Evolutionary conservation across 2,888 invertebrate genomes (phyloP).

Genomic region (Heliconius hortense): DNA sequence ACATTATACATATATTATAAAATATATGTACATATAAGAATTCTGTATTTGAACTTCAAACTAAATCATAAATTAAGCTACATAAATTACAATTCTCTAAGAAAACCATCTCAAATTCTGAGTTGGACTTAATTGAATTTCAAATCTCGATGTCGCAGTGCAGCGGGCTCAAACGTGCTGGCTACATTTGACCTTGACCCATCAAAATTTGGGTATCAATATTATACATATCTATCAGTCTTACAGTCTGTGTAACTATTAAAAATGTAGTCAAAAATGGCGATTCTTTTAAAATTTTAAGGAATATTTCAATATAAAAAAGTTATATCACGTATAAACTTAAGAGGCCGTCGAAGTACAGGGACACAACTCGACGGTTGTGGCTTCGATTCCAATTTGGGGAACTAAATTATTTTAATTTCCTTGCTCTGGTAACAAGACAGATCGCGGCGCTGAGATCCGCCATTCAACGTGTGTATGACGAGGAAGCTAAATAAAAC

Average conservation of each 20-base stretch:
- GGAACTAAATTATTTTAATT: neutral
- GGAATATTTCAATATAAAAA: neutral
- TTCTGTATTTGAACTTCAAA: neutral
- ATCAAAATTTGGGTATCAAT: constrained; percentile 15
- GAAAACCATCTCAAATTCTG: constrained; percentile 14
- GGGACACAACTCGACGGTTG: neutral
- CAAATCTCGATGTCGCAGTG: constrained; percentile 26
- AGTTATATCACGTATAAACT: neutral
- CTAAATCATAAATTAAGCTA: neutral
- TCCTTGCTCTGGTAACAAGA: neutral
- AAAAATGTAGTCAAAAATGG: no score
- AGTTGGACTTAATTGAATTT: constrained; percentile 23
- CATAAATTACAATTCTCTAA: constrained; percentile 6
- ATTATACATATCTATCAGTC: neutral
- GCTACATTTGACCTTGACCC: constrained; percentile 18
- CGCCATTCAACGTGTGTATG: neutral
- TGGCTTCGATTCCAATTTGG: neutral
- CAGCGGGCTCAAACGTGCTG: constrained; percentile 6
- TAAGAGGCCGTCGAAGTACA: neutral
- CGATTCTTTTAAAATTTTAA: neutral
- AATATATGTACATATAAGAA: neutral
- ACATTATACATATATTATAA: no score
- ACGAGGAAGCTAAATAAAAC: neutral
- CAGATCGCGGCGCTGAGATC: neutral
- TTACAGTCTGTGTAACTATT: no score